These are phyloP conservation scores for Calameuta filiformis DNA, from an alignment of 2,888 invertebrate genomes.

Conservation along the genomic window DNA sequence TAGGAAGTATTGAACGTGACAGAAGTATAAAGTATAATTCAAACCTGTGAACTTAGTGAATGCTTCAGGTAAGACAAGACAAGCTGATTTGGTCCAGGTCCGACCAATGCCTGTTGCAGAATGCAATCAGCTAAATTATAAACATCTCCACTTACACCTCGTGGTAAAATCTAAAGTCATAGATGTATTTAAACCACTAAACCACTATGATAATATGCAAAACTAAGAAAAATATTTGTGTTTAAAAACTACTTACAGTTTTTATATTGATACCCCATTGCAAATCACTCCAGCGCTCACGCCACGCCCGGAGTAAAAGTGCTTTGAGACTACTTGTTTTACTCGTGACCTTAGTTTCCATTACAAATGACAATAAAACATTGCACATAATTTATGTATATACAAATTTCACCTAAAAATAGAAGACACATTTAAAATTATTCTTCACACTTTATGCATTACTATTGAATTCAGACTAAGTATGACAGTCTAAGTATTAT, in stretches of 20 bases:
- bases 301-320: constrained; percentile 87
- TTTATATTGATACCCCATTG: constrained; percentile 97
- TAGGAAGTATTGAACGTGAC: neutral
- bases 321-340: constrained; percentile 86
- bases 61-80: constrained; percentile 93
- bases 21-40: neutral
- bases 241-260: constrained; percentile 71
- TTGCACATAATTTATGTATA: constrained; percentile 33
- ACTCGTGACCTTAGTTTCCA: constrained; percentile 86
- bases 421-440: neutral
- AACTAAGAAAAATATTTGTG: neutral
- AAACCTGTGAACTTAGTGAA: constrained; percentile 85
- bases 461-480: neutral
- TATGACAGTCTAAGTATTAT: neutral
- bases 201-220: neutral
- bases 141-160: constrained; percentile 94
- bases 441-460: neutral
- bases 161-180: constrained; percentile 73
- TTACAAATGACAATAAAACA: constrained; percentile 58
- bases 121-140: constrained; percentile 93
- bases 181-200: constrained; percentile 4
- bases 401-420: neutral
- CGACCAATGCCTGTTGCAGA: constrained; percentile 92
- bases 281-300: constrained; percentile 94
- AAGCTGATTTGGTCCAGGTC: constrained; percentile 91